These are phyloP conservation scores for Rallus crepitans DNA, from an alignment of 2,797 vertebrate species.

Conservation along the genomic window DNA sequence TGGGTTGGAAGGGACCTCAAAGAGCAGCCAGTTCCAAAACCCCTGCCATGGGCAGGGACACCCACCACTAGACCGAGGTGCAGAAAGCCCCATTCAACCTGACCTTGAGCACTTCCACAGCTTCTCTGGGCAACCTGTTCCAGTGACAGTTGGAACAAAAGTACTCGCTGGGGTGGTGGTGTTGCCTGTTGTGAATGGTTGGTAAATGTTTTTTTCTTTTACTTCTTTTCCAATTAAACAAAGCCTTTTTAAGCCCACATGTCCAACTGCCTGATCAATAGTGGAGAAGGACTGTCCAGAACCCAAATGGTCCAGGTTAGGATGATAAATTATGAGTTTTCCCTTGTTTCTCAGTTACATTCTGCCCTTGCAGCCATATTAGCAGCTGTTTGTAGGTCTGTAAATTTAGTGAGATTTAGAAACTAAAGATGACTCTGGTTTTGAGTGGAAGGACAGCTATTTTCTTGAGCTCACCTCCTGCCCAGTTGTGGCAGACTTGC, in stretches of 20 bases:
- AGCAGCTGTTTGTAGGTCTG: background rate
- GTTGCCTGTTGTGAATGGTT: background rate
- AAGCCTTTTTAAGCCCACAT: background rate
- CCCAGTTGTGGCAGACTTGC: background rate
- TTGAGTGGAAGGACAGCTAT: background rate
- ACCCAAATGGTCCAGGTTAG: background rate
- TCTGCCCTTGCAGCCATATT: background rate
- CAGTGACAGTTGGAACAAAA: background rate
- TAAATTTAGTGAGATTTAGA: background rate
- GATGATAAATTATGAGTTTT: background rate
- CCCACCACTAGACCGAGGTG: too few relatives aligned
- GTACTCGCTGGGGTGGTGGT: rapidly evolving
- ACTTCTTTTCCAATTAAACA: background rate
- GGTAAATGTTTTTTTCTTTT: background rate
- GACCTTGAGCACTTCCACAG: too few relatives aligned
- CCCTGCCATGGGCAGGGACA: too few relatives aligned
- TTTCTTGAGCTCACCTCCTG: background rate
- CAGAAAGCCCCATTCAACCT: too few relatives aligned
- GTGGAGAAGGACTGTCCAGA: background rate
- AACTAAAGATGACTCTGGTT: background rate
- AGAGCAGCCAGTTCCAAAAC: too few relatives aligned
- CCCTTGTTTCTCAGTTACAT: background rate
- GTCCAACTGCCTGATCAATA: background rate
- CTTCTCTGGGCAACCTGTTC: too few relatives aligned
- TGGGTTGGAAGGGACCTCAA: too few relatives aligned